Conservation (phyloP, 64 coral and sea anemone genomes). For the Exaiptasia diaphana region DNA sequence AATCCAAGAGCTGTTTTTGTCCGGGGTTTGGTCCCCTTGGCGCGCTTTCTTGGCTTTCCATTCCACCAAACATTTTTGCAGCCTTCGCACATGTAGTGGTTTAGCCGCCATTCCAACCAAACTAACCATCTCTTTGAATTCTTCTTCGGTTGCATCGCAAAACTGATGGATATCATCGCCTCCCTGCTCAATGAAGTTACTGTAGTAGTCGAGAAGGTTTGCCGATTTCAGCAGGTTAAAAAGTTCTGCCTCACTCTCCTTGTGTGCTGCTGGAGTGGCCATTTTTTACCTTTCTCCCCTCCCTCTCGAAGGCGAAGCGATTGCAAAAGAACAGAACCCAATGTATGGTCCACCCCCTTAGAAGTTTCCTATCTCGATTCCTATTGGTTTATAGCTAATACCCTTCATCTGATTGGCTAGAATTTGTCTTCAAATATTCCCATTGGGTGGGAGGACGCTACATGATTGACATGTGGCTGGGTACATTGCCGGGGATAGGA, state of each 20-base stretch:
- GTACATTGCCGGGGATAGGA: neutral
- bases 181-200: slow-evolving; percentile 95
- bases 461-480: slow-evolving; percentile 34
- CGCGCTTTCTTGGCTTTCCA: slow-evolving; percentile 78
- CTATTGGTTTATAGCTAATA: slow-evolving; percentile 34
- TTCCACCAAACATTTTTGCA: slow-evolving; percentile 96
- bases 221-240: slow-evolving; percentile 81
- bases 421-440: slow-evolving; percentile 47
- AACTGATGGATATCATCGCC: slow-evolving; percentile 93
- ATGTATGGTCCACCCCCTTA: slow-evolving; percentile 52
- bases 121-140: slow-evolving; percentile 94
- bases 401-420: slow-evolving; percentile 3
- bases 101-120: slow-evolving; percentile 99
- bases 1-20: slow-evolving; percentile 76
- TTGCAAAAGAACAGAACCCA: slow-evolving; percentile 36
- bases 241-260: slow-evolving; percentile 97
- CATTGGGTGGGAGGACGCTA: slow-evolving; percentile 62
- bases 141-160: slow-evolving; percentile 93
- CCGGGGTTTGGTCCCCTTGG: neutral
- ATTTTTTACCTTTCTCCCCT: slow-evolving; percentile 88
- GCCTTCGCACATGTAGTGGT: slow-evolving; percentile 86
- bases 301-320: slow-evolving; percentile 62
- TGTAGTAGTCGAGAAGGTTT: slow-evolving; percentile 94
- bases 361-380: slow-evolving; percentile 18
- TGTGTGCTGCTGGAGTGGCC: slow-evolving; percentile 85